A percentile compares a stretch with the other conserved stretches of the same genome.
Evolutionary conservation across 2,113 vertebrate species (phyloP).

Genomic region (Xiphorhynchus elegans): DNA sequence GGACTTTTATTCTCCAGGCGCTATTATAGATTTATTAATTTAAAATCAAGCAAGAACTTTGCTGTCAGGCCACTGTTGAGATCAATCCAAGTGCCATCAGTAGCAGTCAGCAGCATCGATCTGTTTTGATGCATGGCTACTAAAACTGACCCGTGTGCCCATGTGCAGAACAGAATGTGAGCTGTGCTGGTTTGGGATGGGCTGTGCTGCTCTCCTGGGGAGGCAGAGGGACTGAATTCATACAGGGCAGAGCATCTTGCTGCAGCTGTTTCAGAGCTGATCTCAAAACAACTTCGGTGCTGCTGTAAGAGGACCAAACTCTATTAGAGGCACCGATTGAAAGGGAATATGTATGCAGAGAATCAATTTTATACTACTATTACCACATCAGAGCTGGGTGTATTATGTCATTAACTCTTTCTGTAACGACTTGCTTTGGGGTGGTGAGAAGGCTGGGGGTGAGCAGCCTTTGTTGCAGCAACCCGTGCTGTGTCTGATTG

Average conservation of each 20-base stretch:
- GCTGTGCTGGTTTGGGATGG: rapidly evolving
- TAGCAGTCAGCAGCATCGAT: neutral
- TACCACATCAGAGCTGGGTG: neutral
- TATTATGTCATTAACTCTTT: neutral
- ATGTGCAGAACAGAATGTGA: neutral
- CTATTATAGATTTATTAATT: neutral
- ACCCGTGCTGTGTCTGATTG: constrained; percentile 8
- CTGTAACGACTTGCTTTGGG: neutral
- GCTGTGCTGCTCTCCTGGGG: neutral
- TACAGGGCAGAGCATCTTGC: neutral
- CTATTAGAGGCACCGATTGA: neutral
- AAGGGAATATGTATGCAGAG: neutral
- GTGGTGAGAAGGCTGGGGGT: neutral
- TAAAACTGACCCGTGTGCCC: neutral
- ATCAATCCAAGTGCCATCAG: neutral
- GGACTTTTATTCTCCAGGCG: neutral
- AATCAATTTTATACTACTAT: neutral
- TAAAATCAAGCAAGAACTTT: neutral
- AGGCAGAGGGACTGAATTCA: neutral
- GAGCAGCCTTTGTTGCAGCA: constrained; percentile 11
- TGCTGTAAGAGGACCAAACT: neutral
- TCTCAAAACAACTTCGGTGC: neutral
- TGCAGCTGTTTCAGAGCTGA: neutral
- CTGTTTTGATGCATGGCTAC: neutral
- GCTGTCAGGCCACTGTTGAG: neutral